These are phyloP conservation scores for Rhyacophila brunnea DNA, from an alignment of 1,140 invertebrate species.

Conservation along the genomic window DNA sequence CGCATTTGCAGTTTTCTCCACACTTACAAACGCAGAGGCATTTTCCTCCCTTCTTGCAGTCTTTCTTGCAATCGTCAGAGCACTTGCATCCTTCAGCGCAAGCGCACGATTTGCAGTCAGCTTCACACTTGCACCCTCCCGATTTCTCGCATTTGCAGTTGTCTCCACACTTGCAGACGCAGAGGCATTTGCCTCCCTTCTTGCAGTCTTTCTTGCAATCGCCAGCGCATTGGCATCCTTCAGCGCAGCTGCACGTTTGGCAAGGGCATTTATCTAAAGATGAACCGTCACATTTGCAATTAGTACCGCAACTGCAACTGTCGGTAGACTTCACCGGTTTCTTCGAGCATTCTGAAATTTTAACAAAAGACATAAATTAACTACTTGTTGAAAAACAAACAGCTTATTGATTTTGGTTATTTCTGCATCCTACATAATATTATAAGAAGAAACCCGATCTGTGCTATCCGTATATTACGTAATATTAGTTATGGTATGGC, in stretches of 20 bases:
- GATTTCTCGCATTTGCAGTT: conserved; percentile 5
- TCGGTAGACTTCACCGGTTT: neutral
- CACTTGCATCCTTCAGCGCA: conserved; percentile 31
- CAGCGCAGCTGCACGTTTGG: conserved; percentile 17
- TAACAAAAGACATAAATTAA: no score
- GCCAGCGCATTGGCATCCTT: conserved; percentile 21
- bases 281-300: conserved; percentile 38
- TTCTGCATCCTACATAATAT: no score
- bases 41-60: conserved; percentile 41
- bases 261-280: conserved; percentile 6
- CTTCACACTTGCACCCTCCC: conserved; percentile 32
- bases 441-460: no score
- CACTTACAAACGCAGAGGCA: conserved; percentile 36
- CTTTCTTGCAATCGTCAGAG: conserved; percentile 11
- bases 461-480: no score
- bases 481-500: no score
- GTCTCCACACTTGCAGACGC: conserved; percentile 18
- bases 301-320: neutral
- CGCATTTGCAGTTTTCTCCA: conserved; percentile 19
- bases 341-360: no score
- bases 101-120: conserved; percentile 41
- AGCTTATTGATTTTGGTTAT: no score
- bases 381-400: no score
- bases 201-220: conserved; percentile 26
- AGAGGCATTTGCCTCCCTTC: conserved; percentile 13